Base-by-base conservation (phyloP, 2,113 vertebrate species). In the Lepus americanus region DNA sequence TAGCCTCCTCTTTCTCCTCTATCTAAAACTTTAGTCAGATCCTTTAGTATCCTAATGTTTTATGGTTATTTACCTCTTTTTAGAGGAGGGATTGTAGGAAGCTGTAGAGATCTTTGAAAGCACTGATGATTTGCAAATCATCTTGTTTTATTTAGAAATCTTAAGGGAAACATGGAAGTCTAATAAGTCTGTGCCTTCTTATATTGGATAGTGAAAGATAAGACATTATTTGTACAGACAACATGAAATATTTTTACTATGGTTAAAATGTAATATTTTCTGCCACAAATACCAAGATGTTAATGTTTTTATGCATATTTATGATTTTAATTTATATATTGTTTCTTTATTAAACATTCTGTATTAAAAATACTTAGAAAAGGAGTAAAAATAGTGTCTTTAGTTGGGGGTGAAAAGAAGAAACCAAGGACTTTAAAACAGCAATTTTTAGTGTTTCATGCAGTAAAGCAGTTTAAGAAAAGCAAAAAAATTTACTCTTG, bases 401-500 rank as follows among this genome's bases (percentile, higher is more conserved):
- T 76, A 79, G 1, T 72, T 76, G n/a, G 82, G 53, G 11, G 33
- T 87, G 17, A n/a, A 51, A 69, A 29, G 19, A 78, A 53, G 55
- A 81, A 33, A 27, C 59, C 16, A 79, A 72, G 33, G 73, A 90
- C 90, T 59, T 80, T 92, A 84, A 89, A 72, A 39, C 55, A 78
- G 3, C 63, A 67, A 73, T 87, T 95, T 13, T 90, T 89, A 80
- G 59, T 69, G 5, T 83, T 80, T 17, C 9, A 67, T 83, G 44
- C 11, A 87, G 23, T 94, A 78, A 92, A 22, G 69, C 82, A 76
- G 86, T 36, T 79, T 97, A 63, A 94, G 33, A 93, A 87, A 95
- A 89, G 8, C 64, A 82, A 81, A 88, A 95, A 72, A 44, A 31
- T 55, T 81, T n/a, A 88, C 27, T 94, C 1, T 80, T 90, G 66